Evolutionary conservation across 2,797 vertebrate species (phyloP), one percentile per base, ranked within the genome.

Genomic region (Anguilla marmorata): DNA sequence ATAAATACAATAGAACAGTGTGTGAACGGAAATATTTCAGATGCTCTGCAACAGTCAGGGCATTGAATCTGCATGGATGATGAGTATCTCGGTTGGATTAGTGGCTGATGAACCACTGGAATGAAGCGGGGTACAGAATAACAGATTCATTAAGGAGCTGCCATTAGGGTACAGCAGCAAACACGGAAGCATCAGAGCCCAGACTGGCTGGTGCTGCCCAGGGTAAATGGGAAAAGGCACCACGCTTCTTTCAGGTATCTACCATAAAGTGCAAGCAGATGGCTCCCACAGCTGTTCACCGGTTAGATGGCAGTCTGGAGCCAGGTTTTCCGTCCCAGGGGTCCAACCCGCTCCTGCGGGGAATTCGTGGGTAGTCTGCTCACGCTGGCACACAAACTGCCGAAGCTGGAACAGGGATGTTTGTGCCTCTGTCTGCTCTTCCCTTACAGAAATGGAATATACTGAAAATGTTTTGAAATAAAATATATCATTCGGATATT

Each of bases 251-350:
- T 90, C 93, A 95, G 92, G 95, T 95, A 94, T 91, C 90, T 91
- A 90, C 90, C 92, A 92, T 92, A 91, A 94, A 92, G 94, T 91
- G 92, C 91, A 91, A 93, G 92, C 96, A 97, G 96, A 97, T 96
- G 96, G 96, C 92, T 89, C 89, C 90, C 92, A 92, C 96, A 97
- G 96, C 94, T 96, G 96, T 96, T 96, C 92, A 89, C 91, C 93
- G 94, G 95, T 95, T 95, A 93, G 91, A 90, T 89, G 93, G 90
- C 92, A 90, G 91, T 91, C 91, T 93, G 92, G 93, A 93, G 93
- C 94, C 94, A 93, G 93, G 94, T 92, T 94, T 82, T 6, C 33
- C 87, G 89, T 96, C 95, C 94, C 95, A 91, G 91, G 94, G 94
- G 95, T 89, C 79, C 16, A 87, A 91, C 91, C 92, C 82, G 86